Conservation (phyloP, 2,113 vertebrate genomes). For the Amia ocellicauda region DNA sequence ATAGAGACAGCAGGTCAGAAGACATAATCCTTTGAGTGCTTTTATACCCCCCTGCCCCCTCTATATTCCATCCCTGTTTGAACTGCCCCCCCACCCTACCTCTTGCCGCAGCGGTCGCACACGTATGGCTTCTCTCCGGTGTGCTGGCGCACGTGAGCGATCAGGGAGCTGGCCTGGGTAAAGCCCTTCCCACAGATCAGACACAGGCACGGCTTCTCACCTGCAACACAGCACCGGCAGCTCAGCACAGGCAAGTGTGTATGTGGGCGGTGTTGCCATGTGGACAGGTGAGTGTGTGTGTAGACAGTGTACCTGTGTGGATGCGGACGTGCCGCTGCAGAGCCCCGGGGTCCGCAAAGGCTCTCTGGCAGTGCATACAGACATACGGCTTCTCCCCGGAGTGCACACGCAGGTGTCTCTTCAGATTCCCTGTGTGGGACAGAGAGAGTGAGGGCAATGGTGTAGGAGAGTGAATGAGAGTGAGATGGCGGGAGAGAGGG, state of each 20-base stretch:
- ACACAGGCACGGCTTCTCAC: constrained; percentile 96
- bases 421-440: constrained; percentile 78
- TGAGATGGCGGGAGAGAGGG: no score
- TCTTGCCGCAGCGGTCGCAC: constrained; percentile 95
- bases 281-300: constrained; percentile 59
- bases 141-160: constrained; percentile 95
- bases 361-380: constrained; percentile 88
- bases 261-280: constrained; percentile 69
- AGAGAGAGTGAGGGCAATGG: no score
- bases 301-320: constrained; percentile 78
- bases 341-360: constrained; percentile 88
- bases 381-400: constrained; percentile 93
- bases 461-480: no score
- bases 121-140: constrained; percentile 97
- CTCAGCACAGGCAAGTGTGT: neutral
- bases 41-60: neutral
- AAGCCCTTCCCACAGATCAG: constrained; percentile 92
- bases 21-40: neutral
- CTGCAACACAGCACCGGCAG: constrained; percentile 48
- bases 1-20: neutral
- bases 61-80: neutral
- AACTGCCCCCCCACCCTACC: constrained; percentile 55
- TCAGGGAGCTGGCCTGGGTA: constrained; percentile 95
- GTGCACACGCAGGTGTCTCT: constrained; percentile 92
- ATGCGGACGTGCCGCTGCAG: constrained; percentile 93